Evolutionary conservation across 2,888 invertebrate genomes (phyloP), one percentile per base, ranked within the genome.

Genomic region (Stenurella melanura): DNA sequence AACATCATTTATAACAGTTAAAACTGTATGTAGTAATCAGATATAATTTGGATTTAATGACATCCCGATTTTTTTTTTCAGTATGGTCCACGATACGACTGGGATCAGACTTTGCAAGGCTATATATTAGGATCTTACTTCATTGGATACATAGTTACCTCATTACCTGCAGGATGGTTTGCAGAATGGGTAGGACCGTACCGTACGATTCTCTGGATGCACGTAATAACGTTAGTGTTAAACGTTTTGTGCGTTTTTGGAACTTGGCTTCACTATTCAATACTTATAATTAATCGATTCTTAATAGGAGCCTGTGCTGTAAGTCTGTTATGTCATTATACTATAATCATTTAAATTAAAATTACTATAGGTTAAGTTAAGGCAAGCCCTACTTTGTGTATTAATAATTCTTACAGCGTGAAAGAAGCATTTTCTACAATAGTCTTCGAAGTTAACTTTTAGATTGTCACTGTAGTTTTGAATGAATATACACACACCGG

Each of bases 281-380:
- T 91, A 0, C 87, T 94, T 0, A 91, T 93, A 75, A 86, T 89
- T 0, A 83, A 91, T 9, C 89, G 94, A 79, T 92, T 93, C 81
- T 81, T 91, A 0, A 89, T 93, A 34, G 94, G 94, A 76, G 88
- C 92, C 72, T 89, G 93, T 76, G 93, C 92, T 80, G 94, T 93
- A 90, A 89, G 91, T 58, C 4, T 26, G 4, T 26, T 26, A 1
- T 4, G 4, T 26, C 21, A 26, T 3, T 26, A 26, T 26, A 26
- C 4, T 4, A 26, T 26, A 4, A 26, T 26, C 21, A 26, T 26
- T 26, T 26, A 26, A 26, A 26, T 26, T 26, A 26, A 26, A 26
- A 26, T 26, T 26, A 26, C 21, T 26, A 3, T 26, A 26, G n/a
- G n/a, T n/a, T n/a, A n/a, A n/a, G n/a, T n/a, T n/a, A n/a, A n/a